Conservation (phyloP, 2,113 vertebrate genomes). For the Phycodurus eques region DNA sequence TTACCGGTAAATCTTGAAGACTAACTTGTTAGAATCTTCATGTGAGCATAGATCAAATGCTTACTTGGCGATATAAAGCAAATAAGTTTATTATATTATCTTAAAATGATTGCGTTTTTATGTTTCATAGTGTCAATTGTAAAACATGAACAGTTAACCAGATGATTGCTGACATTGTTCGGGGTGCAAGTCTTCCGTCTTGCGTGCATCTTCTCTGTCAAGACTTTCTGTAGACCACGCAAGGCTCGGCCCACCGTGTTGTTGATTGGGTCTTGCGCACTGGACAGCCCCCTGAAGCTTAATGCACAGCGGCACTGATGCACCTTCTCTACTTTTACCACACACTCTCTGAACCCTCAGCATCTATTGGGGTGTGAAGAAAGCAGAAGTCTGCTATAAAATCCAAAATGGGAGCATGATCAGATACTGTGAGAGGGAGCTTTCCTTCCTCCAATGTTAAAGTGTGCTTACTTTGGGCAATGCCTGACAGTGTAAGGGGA, state of each 20-base stretch:
- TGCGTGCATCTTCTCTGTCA: constrained; percentile 10
- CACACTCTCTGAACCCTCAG: constrained; percentile 79
- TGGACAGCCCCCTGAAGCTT: constrained; percentile 75
- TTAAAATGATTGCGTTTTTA: background rate
- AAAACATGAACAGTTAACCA: background rate
- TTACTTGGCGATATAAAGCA: too few relatives aligned
- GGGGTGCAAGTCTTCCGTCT: constrained; percentile 5
- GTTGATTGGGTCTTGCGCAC: constrained; percentile 46
- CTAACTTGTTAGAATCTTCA: too few relatives aligned
- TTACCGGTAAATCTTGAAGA: too few relatives aligned
- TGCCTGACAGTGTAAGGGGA: constrained; percentile 74
- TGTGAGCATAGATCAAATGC: too few relatives aligned
- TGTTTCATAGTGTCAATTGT: background rate
- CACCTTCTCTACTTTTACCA: constrained; percentile 73
- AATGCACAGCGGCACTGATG: constrained; percentile 80
- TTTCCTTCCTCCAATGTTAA: constrained; percentile 18
- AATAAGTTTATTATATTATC: too few relatives aligned
- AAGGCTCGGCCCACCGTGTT: constrained; percentile 9
- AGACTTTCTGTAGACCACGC: constrained; percentile 11
- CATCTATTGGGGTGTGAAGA: constrained; percentile 59
- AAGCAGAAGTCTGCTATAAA: constrained; percentile 6
- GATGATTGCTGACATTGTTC: constrained; percentile 12
- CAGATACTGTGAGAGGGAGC: constrained; percentile 2
- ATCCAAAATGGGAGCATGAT: constrained; percentile 3
- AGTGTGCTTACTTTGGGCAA: constrained; percentile 78